A percentile compares a stretch with the other conserved stretches of the same genome.
These are phyloP conservation scores for Gasterosteus nipponicus DNA, from an alignment of 2,113 vertebrate species.

Conservation along the genomic window DNA sequence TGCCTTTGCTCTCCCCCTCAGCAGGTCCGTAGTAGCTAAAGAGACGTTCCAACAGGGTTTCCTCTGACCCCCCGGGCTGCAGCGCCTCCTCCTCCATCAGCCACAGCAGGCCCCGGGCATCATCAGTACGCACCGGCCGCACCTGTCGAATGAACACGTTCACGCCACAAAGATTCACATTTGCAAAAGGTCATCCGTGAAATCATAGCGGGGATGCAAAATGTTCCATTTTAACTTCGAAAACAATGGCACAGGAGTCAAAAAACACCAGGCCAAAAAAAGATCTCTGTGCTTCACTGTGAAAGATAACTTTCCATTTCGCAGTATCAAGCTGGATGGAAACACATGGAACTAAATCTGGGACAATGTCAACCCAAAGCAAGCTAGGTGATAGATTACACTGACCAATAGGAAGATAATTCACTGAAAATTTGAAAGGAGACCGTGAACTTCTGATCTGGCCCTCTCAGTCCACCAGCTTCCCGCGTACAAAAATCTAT, in stretches of 20 bases:
- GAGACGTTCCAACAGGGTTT: conserved; percentile 88
- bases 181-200: background rate
- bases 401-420: too few species aligned
- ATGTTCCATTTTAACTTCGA: background rate
- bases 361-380: too few species aligned
- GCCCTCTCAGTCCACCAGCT: too few species aligned
- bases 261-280: background rate
- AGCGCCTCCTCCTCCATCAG: conserved; percentile 94
- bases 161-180: conserved; percentile 2
- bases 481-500: too few species aligned
- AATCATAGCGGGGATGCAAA: background rate
- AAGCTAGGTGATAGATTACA: too few species aligned
- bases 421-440: too few species aligned
- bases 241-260: background rate
- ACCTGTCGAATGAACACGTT: conserved; percentile 78
- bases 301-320: background rate
- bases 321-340: too few species aligned
- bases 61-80: conserved; percentile 88
- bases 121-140: conserved; percentile 86
- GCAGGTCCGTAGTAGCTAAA: conserved; percentile 94
- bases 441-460: too few species aligned
- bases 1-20: conserved; percentile 90
- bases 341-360: too few species aligned
- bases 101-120: conserved; percentile 94
- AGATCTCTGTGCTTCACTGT: background rate